Percentiles rank a stretch among this genome's conserved stretches.
These are phyloP conservation scores for Philopotamus ludificatus DNA, from an alignment of 1,140 invertebrate species.

Conservation along the genomic window DNA sequence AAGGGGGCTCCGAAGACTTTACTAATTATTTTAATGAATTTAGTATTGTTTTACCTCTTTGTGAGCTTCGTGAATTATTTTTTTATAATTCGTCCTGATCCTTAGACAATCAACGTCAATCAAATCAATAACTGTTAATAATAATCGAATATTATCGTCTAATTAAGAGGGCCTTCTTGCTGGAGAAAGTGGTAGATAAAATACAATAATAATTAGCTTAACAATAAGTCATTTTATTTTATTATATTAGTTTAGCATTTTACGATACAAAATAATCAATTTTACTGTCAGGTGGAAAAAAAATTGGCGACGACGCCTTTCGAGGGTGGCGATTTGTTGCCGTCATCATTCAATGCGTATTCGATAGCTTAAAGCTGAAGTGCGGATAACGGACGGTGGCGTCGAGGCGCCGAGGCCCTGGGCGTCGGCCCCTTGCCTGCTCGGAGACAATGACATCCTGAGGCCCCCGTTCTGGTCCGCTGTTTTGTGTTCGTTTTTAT, in stretches of 20 bases:
- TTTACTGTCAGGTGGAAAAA: not conserved
- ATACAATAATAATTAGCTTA: too few relatives aligned
- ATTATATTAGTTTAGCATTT: not conserved
- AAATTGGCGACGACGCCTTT: not conserved
- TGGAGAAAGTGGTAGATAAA: too few relatives aligned
- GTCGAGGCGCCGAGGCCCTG: not conserved
- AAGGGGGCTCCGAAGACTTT: too few relatives aligned
- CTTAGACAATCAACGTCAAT: too few relatives aligned
- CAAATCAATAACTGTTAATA: too few relatives aligned
- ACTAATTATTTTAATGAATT: too few relatives aligned
- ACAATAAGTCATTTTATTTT: too few relatives aligned
- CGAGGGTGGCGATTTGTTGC: not conserved
- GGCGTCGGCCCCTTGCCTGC: not conserved
- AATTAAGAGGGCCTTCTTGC: too few relatives aligned
- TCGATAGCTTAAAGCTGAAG: not conserved
- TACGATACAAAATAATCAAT: not conserved
- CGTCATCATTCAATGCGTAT: not conserved
- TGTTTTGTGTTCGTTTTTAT: constrained; percentile 27
- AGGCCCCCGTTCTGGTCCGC: not conserved
- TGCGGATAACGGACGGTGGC: not conserved
- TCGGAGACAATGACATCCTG: constrained; percentile 16
- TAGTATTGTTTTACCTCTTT: too few relatives aligned
- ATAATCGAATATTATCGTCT: too few relatives aligned
- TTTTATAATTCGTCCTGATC: too few relatives aligned
- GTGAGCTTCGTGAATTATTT: too few relatives aligned